Conservation (phyloP, 1,140 invertebrate genomes). For the Drosophila sechellia region DNA sequence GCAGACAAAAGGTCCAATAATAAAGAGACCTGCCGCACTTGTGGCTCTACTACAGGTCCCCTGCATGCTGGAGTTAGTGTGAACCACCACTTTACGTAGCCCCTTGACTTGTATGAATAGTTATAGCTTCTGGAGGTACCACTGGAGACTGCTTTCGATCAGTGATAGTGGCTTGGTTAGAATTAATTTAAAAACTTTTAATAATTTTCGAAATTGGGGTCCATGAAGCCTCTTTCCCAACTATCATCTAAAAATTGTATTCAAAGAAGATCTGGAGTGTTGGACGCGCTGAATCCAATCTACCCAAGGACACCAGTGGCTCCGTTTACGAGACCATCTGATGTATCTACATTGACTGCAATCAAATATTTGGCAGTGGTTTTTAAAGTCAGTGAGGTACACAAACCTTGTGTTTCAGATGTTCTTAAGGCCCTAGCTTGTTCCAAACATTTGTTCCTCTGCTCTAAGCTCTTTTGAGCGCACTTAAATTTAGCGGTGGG, state of each 20-base stretch:
- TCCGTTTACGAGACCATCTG: not conserved
- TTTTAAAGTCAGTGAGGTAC: not conserved
- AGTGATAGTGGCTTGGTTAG: no score
- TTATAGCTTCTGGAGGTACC: not conserved
- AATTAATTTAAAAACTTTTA: no score
- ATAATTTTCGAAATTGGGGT: not conserved
- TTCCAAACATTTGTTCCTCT: not conserved
- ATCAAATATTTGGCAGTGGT: not conserved
- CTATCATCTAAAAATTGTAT: not conserved
- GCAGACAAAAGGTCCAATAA: not conserved
- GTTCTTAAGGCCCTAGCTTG: not conserved
- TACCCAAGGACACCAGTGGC: not conserved
- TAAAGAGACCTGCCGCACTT: no score
- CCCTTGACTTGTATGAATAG: no score
- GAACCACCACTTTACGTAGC: no score
- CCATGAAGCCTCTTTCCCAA: not conserved
- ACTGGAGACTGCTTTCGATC: not conserved
- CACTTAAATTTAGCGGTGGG: not conserved
- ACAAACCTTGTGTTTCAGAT: not conserved
- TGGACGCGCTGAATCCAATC: not conserved
- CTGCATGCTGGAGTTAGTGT: no score
- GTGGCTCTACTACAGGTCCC: no score
- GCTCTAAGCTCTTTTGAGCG: not conserved
- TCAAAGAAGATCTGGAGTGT: not conserved
- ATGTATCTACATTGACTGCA: not conserved